A percentile compares a stretch with the other conserved stretches of the same genome.
Evolutionary conservation across 2,888 invertebrate species (phyloP).

Genomic region (Hirtodrosophila alboralis): DNA sequence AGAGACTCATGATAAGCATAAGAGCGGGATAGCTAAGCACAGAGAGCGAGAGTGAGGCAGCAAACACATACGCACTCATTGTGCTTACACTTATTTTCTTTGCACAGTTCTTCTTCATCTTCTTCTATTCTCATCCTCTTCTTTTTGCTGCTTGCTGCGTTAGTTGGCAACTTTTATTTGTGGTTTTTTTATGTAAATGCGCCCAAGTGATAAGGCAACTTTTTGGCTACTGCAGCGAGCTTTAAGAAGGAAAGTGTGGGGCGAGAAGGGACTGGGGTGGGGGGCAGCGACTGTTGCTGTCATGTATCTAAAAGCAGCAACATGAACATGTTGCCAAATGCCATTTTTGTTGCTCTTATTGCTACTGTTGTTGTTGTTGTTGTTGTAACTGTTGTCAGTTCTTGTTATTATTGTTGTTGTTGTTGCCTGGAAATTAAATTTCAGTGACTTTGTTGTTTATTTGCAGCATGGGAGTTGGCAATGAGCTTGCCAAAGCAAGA

Average conservation of each 20-base stretch:
- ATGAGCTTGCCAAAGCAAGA: constrained; percentile 25
- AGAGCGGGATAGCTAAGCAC: no score
- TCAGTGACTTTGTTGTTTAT: constrained; percentile 80
- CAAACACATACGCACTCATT: constrained; percentile 25
- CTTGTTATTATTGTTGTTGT: constrained; percentile 35
- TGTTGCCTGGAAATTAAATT: constrained; percentile 71
- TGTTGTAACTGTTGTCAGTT: constrained; percentile 21
- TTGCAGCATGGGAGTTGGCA: constrained; percentile 50
- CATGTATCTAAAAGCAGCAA: constrained; percentile 73
- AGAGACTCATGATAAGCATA: constrained; percentile 20
- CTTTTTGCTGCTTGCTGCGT: constrained; percentile 64
- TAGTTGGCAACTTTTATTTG: constrained; percentile 80
- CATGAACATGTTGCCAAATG: constrained; percentile 78
- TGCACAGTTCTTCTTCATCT: constrained; percentile 38
- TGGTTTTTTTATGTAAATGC: constrained; percentile 80
- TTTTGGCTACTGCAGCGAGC: constrained; percentile 69
- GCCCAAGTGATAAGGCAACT: constrained; percentile 81
- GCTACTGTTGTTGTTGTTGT: constrained; percentile 28
- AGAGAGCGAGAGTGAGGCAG: constrained; percentile 9
- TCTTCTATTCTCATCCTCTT: not conserved
- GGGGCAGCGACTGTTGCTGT: constrained; percentile 62
- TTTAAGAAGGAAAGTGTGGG: not conserved
- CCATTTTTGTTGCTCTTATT: constrained; percentile 34
- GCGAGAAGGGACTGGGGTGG: not conserved
- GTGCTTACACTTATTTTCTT: constrained; percentile 61